These are phyloP conservation scores for Puffinus mauretanicus DNA, from an alignment of 2,113 vertebrate species.

Conservation along the genomic window DNA sequence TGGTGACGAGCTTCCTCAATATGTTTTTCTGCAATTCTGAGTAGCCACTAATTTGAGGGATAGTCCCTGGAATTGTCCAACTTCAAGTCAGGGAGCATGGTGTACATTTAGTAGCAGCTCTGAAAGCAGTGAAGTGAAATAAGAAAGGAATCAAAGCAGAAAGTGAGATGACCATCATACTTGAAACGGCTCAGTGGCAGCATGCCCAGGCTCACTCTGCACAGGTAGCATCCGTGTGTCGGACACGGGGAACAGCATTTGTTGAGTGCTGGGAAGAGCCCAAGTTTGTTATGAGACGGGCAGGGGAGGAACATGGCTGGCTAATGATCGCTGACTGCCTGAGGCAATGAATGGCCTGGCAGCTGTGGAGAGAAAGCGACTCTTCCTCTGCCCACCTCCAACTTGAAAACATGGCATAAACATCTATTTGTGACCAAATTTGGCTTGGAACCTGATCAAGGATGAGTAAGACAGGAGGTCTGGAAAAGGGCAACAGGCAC, in stretches of 20 bases:
- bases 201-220: slow-evolving; percentile 33
- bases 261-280: not conserved
- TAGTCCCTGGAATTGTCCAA: not conserved
- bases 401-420: not conserved
- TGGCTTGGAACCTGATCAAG: not conserved
- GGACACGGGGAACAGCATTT: slow-evolving; percentile 42
- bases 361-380: not conserved
- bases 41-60: not conserved
- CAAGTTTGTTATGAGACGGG: not conserved
- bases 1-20: not conserved
- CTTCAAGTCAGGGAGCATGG: fast-evolving
- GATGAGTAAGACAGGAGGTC: not conserved
- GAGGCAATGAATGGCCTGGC: not conserved
- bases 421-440: not conserved
- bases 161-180: not conserved
- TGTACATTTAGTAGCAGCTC: not conserved
- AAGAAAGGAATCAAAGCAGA: not conserved
- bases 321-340: not conserved
- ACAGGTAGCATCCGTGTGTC: not conserved
- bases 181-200: not conserved
- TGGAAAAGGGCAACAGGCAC: not conserved
- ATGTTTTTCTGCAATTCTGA: not conserved
- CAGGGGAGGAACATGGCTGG: not conserved
- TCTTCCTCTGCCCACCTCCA: not conserved
- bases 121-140: not conserved